Conservation (phyloP, 2,888 invertebrate species). For the Cephus runcator region DNA sequence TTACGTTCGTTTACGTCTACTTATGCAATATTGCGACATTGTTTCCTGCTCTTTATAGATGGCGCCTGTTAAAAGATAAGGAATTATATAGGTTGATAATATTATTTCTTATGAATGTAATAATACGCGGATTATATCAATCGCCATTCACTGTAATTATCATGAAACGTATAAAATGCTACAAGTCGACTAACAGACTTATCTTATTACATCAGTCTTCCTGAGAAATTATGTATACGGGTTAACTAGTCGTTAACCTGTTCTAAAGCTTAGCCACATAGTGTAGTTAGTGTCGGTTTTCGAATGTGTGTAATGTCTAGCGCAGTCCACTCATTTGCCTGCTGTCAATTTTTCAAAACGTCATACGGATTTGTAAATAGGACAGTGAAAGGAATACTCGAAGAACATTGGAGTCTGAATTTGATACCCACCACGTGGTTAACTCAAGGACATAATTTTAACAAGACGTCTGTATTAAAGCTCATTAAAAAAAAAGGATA, state of each 20-base stretch:
- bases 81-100: neutral
- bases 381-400: neutral
- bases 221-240: neutral
- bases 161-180: neutral
- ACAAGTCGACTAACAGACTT: neutral
- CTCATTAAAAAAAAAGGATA: neutral
- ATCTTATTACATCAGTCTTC: neutral
- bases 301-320: neutral
- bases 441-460: neutral
- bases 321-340: neutral
- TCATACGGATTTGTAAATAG: neutral
- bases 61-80: neutral
- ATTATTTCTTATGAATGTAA: neutral
- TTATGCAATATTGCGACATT: neutral
- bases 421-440: neutral
- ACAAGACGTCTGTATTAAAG: neutral
- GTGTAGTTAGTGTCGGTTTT: neutral
- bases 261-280: neutral
- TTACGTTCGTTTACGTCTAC: neutral
- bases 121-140: neutral
- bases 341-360: neutral
- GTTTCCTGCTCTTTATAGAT: neutral
- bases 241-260: neutral
- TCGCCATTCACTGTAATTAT: neutral
- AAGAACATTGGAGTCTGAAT: neutral